These are phyloP conservation scores for Neoascia interrupta DNA, from an alignment of 2,888 invertebrate species.

Conservation along the genomic window DNA sequence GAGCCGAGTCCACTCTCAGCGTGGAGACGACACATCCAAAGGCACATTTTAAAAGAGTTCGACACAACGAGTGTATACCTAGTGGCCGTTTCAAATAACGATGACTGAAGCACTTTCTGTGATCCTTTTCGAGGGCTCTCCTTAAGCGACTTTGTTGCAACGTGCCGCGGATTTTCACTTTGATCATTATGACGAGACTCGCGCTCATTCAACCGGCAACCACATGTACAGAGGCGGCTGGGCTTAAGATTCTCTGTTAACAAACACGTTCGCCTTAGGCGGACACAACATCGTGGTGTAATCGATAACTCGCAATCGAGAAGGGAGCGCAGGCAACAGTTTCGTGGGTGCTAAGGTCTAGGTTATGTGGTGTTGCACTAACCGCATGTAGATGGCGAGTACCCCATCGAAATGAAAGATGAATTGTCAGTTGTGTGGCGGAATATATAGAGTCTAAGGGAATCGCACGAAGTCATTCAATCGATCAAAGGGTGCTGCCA, in stretches of 20 bases:
- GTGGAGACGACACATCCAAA: slow-evolving; percentile 5
- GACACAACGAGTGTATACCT: background rate
- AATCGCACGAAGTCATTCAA: slow-evolving; percentile 56
- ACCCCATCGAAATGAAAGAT: slow-evolving; percentile 19
- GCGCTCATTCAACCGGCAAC: slow-evolving; percentile 6
- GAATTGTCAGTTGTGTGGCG: slow-evolving; percentile 7
- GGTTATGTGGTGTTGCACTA: slow-evolving; percentile 11
- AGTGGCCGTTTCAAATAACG: background rate
- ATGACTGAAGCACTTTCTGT: slow-evolving; percentile 7
- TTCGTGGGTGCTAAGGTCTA: slow-evolving; percentile 34
- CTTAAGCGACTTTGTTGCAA: slow-evolving; percentile 9
- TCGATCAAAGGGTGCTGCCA: slow-evolving; percentile 60
- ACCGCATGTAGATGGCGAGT: background rate
- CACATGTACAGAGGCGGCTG: background rate
- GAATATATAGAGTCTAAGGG: background rate
- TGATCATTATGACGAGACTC: slow-evolving; percentile 8
- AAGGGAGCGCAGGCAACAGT: slow-evolving; percentile 11
- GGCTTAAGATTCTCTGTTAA: slow-evolving; percentile 26
- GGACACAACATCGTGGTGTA: slow-evolving; percentile 38
- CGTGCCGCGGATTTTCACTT: background rate
- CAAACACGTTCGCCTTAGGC: slow-evolving; percentile 59
- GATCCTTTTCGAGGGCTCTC: slow-evolving; percentile 7
- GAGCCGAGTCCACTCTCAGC: slow-evolving; percentile 15
- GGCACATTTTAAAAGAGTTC: slow-evolving; percentile 1
- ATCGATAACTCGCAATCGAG: slow-evolving; percentile 56